Percentiles rank a stretch among this genome's conserved stretches.
These are phyloP conservation scores for Cromileptes altivelis DNA, from an alignment of 2,113 vertebrate genomes.

Conservation along the genomic window DNA sequence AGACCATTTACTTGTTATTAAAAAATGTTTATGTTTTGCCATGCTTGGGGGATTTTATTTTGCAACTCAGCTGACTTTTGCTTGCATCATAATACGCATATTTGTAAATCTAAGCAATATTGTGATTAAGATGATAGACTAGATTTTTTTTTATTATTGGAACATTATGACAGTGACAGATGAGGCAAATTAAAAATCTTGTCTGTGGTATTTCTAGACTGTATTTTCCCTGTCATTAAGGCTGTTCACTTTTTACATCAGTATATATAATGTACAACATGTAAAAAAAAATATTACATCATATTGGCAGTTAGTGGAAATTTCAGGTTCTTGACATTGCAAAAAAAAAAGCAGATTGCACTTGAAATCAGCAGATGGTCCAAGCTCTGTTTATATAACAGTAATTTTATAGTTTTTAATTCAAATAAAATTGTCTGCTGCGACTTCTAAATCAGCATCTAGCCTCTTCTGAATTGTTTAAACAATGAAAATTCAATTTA, in stretches of 20 bases:
- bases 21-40: neutral
- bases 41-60: neutral
- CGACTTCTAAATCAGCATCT: neutral
- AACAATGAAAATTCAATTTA: neutral
- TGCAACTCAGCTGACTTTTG: constrained; percentile 7
- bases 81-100: neutral
- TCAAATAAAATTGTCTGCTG: neutral
- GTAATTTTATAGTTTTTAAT: neutral
- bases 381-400: neutral
- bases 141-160: neutral
- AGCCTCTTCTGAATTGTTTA: neutral
- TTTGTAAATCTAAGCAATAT: neutral
- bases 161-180: neutral
- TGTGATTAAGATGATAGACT: neutral
- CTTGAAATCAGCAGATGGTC: no score
- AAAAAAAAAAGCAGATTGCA: neutral
- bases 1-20: neutral
- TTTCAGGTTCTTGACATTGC: neutral
- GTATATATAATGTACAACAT: neutral
- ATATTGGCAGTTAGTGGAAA: neutral
- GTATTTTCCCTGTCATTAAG: neutral
- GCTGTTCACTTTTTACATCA: neutral
- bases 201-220: neutral
- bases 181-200: neutral
- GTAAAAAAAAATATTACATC: neutral